Percentiles rank a stretch among this genome's conserved stretches.
These are phyloP conservation scores for Sussaba pulchella DNA, from an alignment of 2,888 invertebrate species.

Conservation along the genomic window DNA sequence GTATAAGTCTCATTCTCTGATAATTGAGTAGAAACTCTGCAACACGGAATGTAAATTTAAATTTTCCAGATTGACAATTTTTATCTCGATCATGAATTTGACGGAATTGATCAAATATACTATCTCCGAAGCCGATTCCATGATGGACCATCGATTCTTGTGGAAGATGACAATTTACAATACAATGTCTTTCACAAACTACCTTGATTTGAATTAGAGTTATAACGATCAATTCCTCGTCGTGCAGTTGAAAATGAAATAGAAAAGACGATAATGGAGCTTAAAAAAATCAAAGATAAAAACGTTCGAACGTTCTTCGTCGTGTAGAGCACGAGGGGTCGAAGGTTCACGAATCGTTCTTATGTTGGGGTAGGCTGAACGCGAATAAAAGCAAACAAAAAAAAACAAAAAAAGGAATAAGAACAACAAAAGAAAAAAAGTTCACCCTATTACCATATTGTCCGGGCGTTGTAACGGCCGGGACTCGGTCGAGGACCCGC, in stretches of 20 bases:
- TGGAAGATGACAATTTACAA: too few species aligned
- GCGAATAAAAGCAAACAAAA: constrained; percentile 45
- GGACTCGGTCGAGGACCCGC: constrained; percentile 68
- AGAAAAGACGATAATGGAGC: background rate
- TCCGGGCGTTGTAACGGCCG: constrained; percentile 77
- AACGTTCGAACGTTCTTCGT: constrained; percentile 42
- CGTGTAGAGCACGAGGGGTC: constrained; percentile 71
- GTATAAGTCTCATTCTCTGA: too few species aligned
- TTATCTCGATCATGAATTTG: too few species aligned
- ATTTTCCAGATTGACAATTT: too few species aligned
- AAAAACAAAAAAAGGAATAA: constrained; percentile 12
- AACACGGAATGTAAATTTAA: too few species aligned
- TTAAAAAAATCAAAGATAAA: constrained; percentile 42
- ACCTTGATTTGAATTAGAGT: too few species aligned
- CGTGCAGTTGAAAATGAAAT: constrained; percentile 33
- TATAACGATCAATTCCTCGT: constrained; percentile 44
- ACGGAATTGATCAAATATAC: too few species aligned
- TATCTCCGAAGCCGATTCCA: too few species aligned
- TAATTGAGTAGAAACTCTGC: too few species aligned
- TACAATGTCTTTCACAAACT: background rate
- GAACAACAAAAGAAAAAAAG: constrained; percentile 41
- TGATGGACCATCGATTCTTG: too few species aligned
- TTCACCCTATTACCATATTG: constrained; percentile 81
- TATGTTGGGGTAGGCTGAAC: constrained; percentile 75
- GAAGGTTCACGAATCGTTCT: constrained; percentile 74